A percentile compares a stretch with the other conserved stretches of the same genome.
These are phyloP conservation scores for Lophius americanus DNA, from an alignment of 2,797 vertebrate genomes.

Conservation along the genomic window DNA sequence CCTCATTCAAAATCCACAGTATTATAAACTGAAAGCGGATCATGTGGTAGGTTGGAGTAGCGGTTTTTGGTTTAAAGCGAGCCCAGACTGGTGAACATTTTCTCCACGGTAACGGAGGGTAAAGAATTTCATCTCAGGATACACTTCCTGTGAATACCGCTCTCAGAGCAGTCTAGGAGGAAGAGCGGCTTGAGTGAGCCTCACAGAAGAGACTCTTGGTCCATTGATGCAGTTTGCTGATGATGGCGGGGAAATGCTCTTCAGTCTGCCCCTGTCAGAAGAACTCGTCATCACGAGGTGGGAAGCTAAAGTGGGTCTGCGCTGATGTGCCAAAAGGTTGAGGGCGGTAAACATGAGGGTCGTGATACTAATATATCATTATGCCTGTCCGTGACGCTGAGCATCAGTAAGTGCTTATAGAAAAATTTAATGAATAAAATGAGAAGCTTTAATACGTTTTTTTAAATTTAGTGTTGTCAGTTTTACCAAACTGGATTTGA, in stretches of 20 bases:
- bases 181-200: constrained; percentile 17
- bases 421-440: too few relatives aligned
- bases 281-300: constrained; percentile 39
- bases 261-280: constrained; percentile 47
- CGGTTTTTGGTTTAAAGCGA: constrained; percentile 58
- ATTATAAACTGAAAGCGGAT: constrained; percentile 52
- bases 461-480: background rate
- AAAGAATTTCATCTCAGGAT: constrained; percentile 7
- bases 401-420: too few relatives aligned
- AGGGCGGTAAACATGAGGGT: constrained; percentile 13
- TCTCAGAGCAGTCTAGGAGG: constrained; percentile 1
- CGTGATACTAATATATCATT: constrained; percentile 4
- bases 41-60: constrained; percentile 64
- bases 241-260: constrained; percentile 31
- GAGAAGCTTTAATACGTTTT: too few relatives aligned
- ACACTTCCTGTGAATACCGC: constrained; percentile 15
- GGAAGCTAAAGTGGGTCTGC: constrained; percentile 42
- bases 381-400: constrained; percentile 5
- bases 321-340: constrained; percentile 28
- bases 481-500: background rate
- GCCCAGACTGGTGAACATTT: constrained; percentile 36
- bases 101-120: constrained; percentile 51
- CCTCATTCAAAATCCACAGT: constrained; percentile 72
- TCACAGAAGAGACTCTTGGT: constrained; percentile 15
- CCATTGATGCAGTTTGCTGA: constrained; percentile 31